These are phyloP conservation scores for Chrysina gloriosa DNA, from an alignment of 2,888 invertebrate species.

Conservation along the genomic window DNA sequence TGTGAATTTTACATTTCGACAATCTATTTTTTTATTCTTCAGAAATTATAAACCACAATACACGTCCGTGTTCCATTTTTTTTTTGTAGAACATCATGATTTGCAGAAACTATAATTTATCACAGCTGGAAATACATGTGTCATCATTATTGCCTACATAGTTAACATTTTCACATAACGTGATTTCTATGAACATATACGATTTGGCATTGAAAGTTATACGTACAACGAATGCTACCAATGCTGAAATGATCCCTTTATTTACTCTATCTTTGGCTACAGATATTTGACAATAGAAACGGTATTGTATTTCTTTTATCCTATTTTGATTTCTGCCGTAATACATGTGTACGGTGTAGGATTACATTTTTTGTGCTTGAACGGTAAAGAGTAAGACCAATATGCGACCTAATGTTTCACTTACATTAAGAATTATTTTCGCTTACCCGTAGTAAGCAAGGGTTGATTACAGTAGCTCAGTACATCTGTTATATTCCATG, in stretches of 20 bases:
- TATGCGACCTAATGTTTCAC: constrained; percentile 33
- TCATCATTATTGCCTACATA: no score
- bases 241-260: constrained; percentile 21
- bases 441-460: constrained; percentile 43
- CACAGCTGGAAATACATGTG: background rate
- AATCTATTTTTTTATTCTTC: no score
- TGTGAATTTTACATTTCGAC: no score
- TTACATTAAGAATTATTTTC: constrained; percentile 43
- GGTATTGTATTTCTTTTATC: constrained; percentile 56
- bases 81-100: no score
- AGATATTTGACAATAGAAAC: constrained; percentile 47
- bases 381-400: constrained; percentile 26
- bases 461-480: constrained; percentile 53
- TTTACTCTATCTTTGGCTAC: constrained; percentile 46
- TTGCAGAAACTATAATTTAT: no score
- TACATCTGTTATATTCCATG: constrained; percentile 60
- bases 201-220: constrained; percentile 2
- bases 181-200: background rate
- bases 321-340: constrained; percentile 56
- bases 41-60: no score
- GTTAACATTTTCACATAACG: background rate
- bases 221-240: constrained; percentile 1
- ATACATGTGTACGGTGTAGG: constrained; percentile 55
- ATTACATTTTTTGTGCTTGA: constrained; percentile 49
- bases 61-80: no score